These are phyloP conservation scores for Anolis apletophallus DNA, from an alignment of 2,797 vertebrate species.

Conservation along the genomic window DNA sequence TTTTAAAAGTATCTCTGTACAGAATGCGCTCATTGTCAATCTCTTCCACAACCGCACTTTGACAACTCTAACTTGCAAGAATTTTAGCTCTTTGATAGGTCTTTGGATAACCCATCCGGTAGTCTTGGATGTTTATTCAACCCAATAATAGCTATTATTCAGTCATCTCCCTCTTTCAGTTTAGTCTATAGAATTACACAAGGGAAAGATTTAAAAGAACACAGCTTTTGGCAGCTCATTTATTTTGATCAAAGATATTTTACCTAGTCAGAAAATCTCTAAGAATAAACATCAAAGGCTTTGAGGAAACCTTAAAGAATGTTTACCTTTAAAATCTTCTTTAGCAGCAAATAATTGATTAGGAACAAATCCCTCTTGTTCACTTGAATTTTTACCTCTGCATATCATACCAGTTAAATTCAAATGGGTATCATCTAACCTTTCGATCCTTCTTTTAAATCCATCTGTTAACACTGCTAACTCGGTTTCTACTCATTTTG, in stretches of 20 bases:
- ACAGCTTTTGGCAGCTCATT: conserved; percentile 3
- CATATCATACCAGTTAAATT: background rate
- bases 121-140: conserved; percentile 10
- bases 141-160: conserved; percentile 11
- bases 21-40: background rate
- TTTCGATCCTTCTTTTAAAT: background rate
- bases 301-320: background rate
- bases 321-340: background rate
- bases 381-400: background rate
- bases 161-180: background rate
- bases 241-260: conserved; percentile 12
- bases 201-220: conserved; percentile 9
- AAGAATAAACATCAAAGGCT: background rate
- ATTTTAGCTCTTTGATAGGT: conserved; percentile 11
- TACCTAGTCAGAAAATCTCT: conserved; percentile 2
- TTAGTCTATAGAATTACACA: conserved; percentile 16
- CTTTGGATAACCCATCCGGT: conserved; percentile 11
- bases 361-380: background rate
- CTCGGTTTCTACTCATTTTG: background rate
- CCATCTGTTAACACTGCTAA: background rate
- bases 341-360: background rate
- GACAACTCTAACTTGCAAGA: conserved; percentile 1
- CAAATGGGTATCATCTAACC: background rate
- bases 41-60: background rate
- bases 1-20: conserved; percentile 10